These are phyloP conservation scores for Delichon dasypus DNA, from an alignment of 2,797 vertebrate species.

Conservation along the genomic window DNA sequence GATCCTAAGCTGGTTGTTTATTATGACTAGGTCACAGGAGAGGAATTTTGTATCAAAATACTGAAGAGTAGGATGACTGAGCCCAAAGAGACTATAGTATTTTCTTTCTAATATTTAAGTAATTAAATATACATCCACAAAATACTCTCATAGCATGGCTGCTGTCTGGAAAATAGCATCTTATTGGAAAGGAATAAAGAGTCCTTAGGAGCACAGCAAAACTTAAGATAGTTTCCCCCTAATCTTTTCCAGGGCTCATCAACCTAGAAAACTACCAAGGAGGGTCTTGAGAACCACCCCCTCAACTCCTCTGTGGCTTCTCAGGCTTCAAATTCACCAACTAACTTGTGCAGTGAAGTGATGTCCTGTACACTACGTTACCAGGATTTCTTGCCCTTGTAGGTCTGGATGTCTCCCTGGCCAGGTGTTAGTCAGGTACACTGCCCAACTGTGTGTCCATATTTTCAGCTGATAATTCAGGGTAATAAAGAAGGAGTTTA, in stretches of 20 bases:
- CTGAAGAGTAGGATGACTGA: background rate
- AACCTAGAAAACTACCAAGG: background rate
- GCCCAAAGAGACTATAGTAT: background rate
- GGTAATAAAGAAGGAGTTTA: background rate
- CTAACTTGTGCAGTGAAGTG: background rate
- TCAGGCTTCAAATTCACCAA: background rate
- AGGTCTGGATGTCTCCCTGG: background rate
- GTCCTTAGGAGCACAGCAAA: background rate
- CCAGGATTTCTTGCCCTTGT: background rate
- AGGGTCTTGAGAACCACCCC: background rate
- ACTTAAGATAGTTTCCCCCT: background rate
- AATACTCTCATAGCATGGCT: background rate
- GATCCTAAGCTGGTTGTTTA: background rate
- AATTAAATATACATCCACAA: background rate
- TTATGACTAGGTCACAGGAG: background rate
- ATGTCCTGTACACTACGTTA: background rate
- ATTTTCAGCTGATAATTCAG: background rate
- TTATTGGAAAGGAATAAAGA: background rate
- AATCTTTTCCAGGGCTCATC: background rate
- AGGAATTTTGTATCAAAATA: background rate
- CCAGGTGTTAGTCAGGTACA: background rate
- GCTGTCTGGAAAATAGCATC: background rate
- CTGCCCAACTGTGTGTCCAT: background rate
- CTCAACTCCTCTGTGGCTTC: background rate
- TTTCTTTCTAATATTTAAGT: background rate